phyloP scores from a whole-genome alignment of 2,888 invertebrate genomes.

The Dendrolimus pini region DNA sequence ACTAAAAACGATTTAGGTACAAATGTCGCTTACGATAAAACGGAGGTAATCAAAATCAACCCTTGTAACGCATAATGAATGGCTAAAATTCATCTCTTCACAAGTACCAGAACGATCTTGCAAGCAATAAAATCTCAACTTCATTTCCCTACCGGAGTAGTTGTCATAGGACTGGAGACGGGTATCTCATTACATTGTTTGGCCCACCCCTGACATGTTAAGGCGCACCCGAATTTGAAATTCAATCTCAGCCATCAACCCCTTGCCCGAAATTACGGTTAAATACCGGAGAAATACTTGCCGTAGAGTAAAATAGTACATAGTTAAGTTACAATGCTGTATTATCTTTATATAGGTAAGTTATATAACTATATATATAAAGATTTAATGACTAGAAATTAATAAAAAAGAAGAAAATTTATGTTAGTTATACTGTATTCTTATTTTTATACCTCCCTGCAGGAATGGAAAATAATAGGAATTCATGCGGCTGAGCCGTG shows the following conservation, averaged over 20 bases:
- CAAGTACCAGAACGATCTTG: no score
- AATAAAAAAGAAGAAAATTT: neutral
- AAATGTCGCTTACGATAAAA: no score
- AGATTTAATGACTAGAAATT: neutral
- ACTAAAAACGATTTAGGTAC: no score
- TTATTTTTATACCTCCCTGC: neutral
- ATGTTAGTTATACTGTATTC: neutral
- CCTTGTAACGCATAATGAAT: no score
- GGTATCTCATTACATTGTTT: conserved; percentile 8
- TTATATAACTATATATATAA: neutral
- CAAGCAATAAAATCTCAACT: neutral
- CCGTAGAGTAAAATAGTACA: neutral
- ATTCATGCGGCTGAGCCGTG: neutral
- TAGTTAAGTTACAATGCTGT: neutral
- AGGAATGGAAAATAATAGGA: neutral
- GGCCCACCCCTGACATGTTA: conserved; percentile 4
- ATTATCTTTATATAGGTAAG: neutral
- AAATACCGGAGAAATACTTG: neutral
- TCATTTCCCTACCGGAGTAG: neutral
- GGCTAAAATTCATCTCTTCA: no score
- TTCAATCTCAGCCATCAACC: neutral
- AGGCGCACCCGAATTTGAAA: conserved; percentile 1
- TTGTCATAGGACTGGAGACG: neutral
- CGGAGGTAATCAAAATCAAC: no score
- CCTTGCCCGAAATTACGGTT: neutral